These are phyloP conservation scores for Aphodius granarius DNA, from an alignment of 2,888 invertebrate genomes.

Conservation along the genomic window DNA sequence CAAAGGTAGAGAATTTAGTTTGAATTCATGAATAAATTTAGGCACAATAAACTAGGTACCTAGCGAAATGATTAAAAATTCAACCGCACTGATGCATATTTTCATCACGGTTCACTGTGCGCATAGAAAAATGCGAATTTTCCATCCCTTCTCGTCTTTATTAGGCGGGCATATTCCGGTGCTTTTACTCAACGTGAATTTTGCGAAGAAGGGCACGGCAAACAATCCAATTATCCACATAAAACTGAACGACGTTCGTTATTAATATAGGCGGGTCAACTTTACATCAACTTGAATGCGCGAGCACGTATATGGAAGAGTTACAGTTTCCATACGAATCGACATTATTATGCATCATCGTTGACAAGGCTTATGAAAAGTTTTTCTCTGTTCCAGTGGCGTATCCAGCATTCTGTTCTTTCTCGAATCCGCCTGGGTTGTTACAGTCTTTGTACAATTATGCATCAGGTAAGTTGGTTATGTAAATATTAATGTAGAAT, in stretches of 20 bases:
- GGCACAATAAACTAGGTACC: neutral
- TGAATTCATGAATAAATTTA: neutral
- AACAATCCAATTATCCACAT: neutral
- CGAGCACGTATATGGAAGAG: neutral
- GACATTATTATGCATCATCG: neutral
- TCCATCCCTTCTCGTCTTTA: neutral
- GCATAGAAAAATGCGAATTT: too few species aligned
- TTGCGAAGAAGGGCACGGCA: neutral
- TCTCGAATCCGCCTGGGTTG: neutral
- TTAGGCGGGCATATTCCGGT: neutral
- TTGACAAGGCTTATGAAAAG: neutral
- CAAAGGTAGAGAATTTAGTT: neutral
- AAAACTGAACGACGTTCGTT: neutral
- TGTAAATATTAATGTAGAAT: neutral
- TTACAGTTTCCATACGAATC: neutral
- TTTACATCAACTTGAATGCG: neutral
- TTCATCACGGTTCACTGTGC: neutral
- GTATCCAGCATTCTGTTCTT: neutral
- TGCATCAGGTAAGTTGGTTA: neutral
- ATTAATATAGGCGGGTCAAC: neutral
- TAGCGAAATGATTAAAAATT: neutral
- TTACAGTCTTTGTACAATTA: neutral
- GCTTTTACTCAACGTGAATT: neutral
- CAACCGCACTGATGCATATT: neutral
- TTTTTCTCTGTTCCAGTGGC: neutral